Percentiles rank a stretch among this genome's conserved stretches.
Conservation (phyloP, 2,797 vertebrate genomes). For the Capromys pilorides region DNA sequence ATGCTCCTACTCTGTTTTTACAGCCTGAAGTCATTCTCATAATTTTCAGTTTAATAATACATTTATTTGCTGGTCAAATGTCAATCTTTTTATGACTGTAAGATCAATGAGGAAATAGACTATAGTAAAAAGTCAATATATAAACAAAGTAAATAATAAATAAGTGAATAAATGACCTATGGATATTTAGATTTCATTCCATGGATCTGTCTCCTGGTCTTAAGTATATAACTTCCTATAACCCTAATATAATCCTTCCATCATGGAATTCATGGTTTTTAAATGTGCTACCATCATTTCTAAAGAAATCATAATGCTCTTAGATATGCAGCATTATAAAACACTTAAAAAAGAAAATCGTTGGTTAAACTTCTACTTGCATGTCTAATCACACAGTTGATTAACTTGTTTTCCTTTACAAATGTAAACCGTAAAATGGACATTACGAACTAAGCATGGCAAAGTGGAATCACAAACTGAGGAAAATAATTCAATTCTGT, state of each 20-base stretch:
- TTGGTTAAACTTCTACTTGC: neutral
- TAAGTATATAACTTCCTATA: neutral
- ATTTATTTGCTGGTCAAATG: neutral
- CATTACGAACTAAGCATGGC: constrained; percentile 13
- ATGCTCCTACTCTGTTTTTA: neutral
- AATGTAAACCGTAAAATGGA: constrained; percentile 17
- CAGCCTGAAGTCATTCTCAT: neutral
- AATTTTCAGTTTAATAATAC: neutral
- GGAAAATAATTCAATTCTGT: neutral
- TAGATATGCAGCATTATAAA: neutral
- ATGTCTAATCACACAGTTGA: neutral
- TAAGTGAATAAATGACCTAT: neutral
- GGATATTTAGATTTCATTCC: constrained; percentile 38
- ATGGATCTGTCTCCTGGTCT: constrained; percentile 19
- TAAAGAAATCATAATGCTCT: neutral
- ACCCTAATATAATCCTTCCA: neutral
- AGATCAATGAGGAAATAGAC: neutral
- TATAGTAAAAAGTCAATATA: neutral
- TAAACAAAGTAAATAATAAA: constrained; percentile 41
- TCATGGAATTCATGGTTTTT: constrained; percentile 16
- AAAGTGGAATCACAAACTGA: constrained; percentile 30
- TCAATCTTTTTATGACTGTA: neutral
- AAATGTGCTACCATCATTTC: neutral
- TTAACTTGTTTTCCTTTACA: neutral
- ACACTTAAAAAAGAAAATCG: neutral